These are phyloP conservation scores for Sphenodon punctatus DNA, from an alignment of 2,797 vertebrate species.

Conservation along the genomic window DNA sequence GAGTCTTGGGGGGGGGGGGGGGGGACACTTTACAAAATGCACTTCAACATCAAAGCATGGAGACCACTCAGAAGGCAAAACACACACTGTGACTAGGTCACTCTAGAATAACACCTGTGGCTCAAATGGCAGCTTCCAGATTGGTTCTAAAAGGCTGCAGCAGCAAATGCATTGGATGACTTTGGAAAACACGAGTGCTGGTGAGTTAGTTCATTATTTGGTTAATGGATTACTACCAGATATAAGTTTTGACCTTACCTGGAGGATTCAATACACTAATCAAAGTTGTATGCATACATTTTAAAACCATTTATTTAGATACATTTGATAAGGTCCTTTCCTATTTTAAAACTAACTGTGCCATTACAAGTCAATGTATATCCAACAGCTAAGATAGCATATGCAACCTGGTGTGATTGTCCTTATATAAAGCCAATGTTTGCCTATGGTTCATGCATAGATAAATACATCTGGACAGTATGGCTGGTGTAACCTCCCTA, in stretches of 20 bases:
- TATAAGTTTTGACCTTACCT: background rate
- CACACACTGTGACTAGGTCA: too few species aligned
- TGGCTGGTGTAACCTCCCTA: too few species aligned
- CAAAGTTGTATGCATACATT: background rate
- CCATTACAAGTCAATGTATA: too few species aligned
- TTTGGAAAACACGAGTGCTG: background rate
- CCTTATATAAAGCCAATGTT: background rate
- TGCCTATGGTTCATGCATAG: too few species aligned
- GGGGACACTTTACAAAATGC: too few species aligned
- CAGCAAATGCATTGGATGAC: background rate
- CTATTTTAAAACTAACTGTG: background rate
- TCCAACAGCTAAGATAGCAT: accelerated
- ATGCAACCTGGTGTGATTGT: background rate
- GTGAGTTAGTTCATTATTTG: slow-evolving; percentile 65
- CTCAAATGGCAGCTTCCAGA: background rate
- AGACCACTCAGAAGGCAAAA: background rate
- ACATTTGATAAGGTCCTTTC: background rate
- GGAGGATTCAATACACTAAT: accelerated
- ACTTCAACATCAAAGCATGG: too few species aligned
- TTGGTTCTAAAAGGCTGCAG: accelerated
- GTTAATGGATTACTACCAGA: slow-evolving; percentile 65
- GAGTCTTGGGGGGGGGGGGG: too few species aligned
- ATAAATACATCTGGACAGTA: too few species aligned
- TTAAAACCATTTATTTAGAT: background rate
- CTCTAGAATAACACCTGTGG: background rate